A percentile compares a stretch with the other conserved stretches of the same genome.
Evolutionary conservation across 2,797 vertebrate genomes (phyloP).

Genomic region (Characodon lateralis): DNA sequence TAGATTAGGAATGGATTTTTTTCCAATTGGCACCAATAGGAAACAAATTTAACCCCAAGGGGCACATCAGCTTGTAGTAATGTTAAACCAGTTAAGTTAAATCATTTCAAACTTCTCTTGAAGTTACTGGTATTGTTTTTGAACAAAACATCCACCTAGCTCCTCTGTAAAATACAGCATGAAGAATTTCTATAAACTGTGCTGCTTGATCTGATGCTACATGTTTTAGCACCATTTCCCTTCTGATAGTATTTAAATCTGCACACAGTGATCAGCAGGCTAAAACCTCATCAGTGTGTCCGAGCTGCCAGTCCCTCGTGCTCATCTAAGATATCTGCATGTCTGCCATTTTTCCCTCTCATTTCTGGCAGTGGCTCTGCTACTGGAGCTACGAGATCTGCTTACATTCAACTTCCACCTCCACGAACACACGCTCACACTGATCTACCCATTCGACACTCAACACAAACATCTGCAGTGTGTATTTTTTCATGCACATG

Average conservation of each 20-base stretch:
- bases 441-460: neutral
- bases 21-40: too few species aligned
- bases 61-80: too few species aligned
- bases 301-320: neutral
- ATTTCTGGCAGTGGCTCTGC: slow-evolving; percentile 7
- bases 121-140: too few species aligned
- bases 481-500: slow-evolving; percentile 17
- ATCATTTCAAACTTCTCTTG: too few species aligned
- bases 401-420: slow-evolving; percentile 23
- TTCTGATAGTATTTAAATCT: slow-evolving; percentile 4
- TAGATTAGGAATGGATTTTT: too few species aligned
- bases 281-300: neutral
- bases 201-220: too few species aligned
- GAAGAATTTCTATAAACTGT: too few species aligned
- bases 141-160: too few species aligned
- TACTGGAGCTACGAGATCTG: slow-evolving; percentile 19
- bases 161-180: too few species aligned
- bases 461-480: slow-evolving; percentile 6
- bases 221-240: neutral
- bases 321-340: slow-evolving; percentile 40
- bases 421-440: slow-evolving; percentile 19
- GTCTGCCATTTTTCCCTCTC: slow-evolving; percentile 23
- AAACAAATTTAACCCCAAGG: too few species aligned
- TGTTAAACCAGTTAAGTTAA: too few species aligned
- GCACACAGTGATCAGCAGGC: neutral